These are phyloP conservation scores for Aleiodes testaceus DNA, from an alignment of 2,888 invertebrate species.

Conservation along the genomic window DNA sequence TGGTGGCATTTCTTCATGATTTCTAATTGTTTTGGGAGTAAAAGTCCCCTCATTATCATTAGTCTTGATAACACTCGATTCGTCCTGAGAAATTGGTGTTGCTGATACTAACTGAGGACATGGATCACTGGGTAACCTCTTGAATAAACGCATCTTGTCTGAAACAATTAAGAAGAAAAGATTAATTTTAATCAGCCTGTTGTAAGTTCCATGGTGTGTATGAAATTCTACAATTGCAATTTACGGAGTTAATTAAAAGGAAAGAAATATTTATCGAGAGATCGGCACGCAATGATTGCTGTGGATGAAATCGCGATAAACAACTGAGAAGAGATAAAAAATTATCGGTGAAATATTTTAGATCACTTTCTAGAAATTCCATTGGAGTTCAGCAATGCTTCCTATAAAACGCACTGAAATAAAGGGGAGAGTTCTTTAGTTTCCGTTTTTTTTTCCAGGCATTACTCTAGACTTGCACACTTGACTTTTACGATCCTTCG, in stretches of 20 bases:
- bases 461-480: constrained; percentile 20
- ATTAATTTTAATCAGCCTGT: constrained; percentile 1
- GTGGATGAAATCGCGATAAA: constrained; percentile 25
- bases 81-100: constrained; percentile 64
- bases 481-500: constrained; percentile 36
- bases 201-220: not conserved
- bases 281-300: constrained; percentile 34
- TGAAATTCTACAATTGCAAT: constrained; percentile 26
- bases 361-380: constrained; percentile 61
- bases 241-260: constrained; percentile 10
- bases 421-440: constrained; percentile 50
- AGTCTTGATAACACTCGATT: constrained; percentile 34
- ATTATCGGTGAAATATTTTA: constrained; percentile 27
- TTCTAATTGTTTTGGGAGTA: constrained; percentile 46
- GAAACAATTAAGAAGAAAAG: constrained; percentile 32
- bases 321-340: constrained; percentile 10
- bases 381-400: constrained; percentile 56
- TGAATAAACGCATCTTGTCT: constrained; percentile 74
- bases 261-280: constrained; percentile 33
- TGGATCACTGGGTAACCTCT: constrained; percentile 75
- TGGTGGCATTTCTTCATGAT: constrained; percentile 54
- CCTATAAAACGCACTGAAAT: constrained; percentile 43
- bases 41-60: constrained; percentile 35
- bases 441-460: constrained; percentile 48
- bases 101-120: constrained; percentile 76